These are phyloP conservation scores for Platygyra sinensis DNA, from an alignment of 64 coral and sea anemone species.

Conservation along the genomic window DNA sequence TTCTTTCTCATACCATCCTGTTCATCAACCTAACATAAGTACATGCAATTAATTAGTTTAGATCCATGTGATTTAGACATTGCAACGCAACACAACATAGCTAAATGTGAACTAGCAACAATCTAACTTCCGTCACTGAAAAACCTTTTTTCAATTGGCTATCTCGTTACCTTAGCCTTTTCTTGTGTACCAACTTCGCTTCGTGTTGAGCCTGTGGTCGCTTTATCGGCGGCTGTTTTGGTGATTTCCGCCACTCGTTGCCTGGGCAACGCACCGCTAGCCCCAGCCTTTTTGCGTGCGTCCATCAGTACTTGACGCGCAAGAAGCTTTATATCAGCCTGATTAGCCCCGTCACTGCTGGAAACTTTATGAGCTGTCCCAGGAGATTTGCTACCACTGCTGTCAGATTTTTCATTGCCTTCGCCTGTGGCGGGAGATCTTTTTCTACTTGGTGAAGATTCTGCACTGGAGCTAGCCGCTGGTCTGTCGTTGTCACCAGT, in stretches of 20 bases:
- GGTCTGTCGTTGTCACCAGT: slow-evolving; percentile 1
- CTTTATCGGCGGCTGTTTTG: slow-evolving; percentile 1
- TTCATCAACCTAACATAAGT: neutral
- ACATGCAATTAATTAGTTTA: neutral
- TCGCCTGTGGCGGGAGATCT: neutral
- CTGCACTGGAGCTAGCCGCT: neutral
- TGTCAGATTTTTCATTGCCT: neutral
- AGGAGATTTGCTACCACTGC: neutral
- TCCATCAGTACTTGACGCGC: slow-evolving; percentile 90
- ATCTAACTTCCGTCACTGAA: neutral
- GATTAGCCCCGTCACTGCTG: slow-evolving; percentile 5
- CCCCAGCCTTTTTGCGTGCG: slow-evolving; percentile 88
- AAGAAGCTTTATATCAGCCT: slow-evolving; percentile 75
- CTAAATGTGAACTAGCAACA: neutral
- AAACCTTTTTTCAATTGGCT: too few relatives aligned
- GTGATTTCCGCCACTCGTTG: slow-evolving; percentile 74
- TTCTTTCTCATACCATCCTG: slow-evolving; percentile 20
- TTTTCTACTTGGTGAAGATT: neutral
- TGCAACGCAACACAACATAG: neutral
- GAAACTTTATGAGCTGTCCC: neutral
- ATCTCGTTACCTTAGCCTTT: slow-evolving; percentile 5
- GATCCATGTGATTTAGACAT: neutral
- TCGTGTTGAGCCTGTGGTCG: neutral
- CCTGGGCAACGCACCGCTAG: slow-evolving; percentile 76
- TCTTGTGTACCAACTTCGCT: neutral